Evolutionary conservation across 2,888 invertebrate species (phyloP).

Genomic region (Peribatodes rhomboidaria): DNA sequence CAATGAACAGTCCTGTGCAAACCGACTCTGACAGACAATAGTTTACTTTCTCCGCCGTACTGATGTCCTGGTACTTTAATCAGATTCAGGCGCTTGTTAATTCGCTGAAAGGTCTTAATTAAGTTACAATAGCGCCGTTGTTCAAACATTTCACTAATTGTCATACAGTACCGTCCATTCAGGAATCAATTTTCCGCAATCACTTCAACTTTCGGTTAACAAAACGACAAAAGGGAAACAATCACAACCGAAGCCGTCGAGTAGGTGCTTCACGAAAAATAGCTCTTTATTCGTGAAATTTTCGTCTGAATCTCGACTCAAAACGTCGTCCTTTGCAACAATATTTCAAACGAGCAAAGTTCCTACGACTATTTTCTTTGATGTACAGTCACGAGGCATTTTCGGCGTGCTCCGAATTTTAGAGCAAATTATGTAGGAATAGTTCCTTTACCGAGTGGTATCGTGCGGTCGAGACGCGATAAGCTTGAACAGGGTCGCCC

Average conservation of each 20-base stretch:
- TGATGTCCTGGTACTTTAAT: conserved; percentile 50
- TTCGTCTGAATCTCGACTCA: conserved; percentile 45
- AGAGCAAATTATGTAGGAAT: conserved; percentile 73
- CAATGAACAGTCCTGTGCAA: conserved; percentile 67
- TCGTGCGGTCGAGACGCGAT: conserved; percentile 51
- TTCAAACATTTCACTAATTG: conserved; percentile 17
- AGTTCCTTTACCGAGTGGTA: conserved; percentile 69
- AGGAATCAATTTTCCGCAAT: conserved; percentile 29
- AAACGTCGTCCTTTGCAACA: conserved; percentile 53
- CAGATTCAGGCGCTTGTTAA: conserved; percentile 39
- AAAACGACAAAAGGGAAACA: conserved; percentile 42
- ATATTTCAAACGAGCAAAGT: conserved; percentile 58
- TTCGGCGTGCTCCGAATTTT: conserved; percentile 72
- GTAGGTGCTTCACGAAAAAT: conserved; percentile 46
- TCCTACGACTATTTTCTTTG: conserved; percentile 70
- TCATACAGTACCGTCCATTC: conserved; percentile 13
- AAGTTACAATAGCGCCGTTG: conserved; percentile 20
- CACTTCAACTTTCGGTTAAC: conserved; percentile 15
- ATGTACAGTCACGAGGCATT: conserved; percentile 72
- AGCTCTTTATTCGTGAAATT: conserved; percentile 50
- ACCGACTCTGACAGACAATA: conserved; percentile 57
- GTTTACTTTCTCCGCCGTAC: conserved; percentile 53
- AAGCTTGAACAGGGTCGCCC: conserved; percentile 46
- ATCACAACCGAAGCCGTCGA: conserved; percentile 36
- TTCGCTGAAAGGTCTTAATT: conserved; percentile 31